These are phyloP conservation scores for Pelobates cultripes DNA, from an alignment of 2,797 vertebrate genomes.

Conservation along the genomic window DNA sequence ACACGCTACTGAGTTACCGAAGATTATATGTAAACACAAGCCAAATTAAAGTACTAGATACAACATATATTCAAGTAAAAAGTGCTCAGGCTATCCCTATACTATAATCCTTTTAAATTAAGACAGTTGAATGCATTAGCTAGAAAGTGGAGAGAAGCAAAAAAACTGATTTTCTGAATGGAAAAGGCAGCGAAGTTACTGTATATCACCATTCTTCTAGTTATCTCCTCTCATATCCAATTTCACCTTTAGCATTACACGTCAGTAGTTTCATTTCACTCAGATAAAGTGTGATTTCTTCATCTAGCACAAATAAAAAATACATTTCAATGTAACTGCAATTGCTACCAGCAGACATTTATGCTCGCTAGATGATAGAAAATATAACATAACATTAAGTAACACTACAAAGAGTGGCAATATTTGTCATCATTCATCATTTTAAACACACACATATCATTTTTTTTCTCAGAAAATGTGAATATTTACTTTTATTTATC, in stretches of 20 bases:
- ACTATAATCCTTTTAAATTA: constrained; percentile 50
- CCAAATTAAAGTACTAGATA: neutral
- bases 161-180: constrained; percentile 51
- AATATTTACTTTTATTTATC: too few species aligned
- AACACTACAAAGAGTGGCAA: neutral
- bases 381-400: neutral
- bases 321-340: constrained; percentile 33
- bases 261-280: constrained; percentile 54
- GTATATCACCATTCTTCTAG: constrained; percentile 44
- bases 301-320: constrained; percentile 52
- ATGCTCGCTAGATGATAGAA: constrained; percentile 8
- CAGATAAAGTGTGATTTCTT: constrained; percentile 56
- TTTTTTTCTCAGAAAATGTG: too few species aligned
- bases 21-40: neutral
- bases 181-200: constrained; percentile 42
- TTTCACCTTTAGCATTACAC: constrained; percentile 55
- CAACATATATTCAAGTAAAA: constrained; percentile 40
- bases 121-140: constrained; percentile 54
- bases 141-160: constrained; percentile 46
- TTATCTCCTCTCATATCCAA: constrained; percentile 52
- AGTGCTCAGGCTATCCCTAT: constrained; percentile 25
- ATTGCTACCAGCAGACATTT: constrained; percentile 18
- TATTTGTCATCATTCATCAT: neutral
- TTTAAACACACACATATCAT: too few species aligned
- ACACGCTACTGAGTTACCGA: too few species aligned